phyloP scores from a whole-genome alignment of 2,797 vertebrate species.

The Hephaestus fuliginosus region DNA sequence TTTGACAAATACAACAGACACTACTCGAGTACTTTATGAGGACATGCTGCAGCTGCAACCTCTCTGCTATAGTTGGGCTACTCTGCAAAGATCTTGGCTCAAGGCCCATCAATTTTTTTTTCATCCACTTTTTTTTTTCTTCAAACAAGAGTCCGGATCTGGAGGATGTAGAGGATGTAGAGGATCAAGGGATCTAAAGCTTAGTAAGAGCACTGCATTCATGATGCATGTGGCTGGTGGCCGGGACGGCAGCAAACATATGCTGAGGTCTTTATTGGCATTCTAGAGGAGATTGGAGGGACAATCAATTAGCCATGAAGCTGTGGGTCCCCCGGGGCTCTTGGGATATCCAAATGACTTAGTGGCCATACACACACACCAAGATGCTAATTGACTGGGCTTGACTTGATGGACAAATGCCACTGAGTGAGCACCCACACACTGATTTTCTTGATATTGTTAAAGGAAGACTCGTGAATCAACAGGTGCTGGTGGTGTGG shows the following conservation, averaged over 20 bases:
- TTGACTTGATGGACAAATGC: slow-evolving; percentile 51
- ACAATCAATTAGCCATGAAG: slow-evolving; percentile 82
- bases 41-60: slow-evolving; percentile 63
- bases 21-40: slow-evolving; percentile 28
- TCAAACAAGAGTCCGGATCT: slow-evolving; percentile 75
- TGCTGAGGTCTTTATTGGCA: slow-evolving; percentile 80
- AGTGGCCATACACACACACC: slow-evolving; percentile 50
- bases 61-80: slow-evolving; percentile 58
- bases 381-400: slow-evolving; percentile 56
- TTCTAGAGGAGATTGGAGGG: slow-evolving; percentile 72
- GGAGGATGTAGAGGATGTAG: slow-evolving; percentile 79
- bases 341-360: slow-evolving; percentile 71
- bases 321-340: slow-evolving; percentile 67
- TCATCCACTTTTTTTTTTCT: slow-evolving; percentile 46
- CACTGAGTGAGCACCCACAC: slow-evolving; percentile 13
- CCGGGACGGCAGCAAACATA: slow-evolving; percentile 69
- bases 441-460: slow-evolving; percentile 3
- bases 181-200: slow-evolving; percentile 84
- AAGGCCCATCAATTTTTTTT: slow-evolving; percentile 60
- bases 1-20: slow-evolving; percentile 32
- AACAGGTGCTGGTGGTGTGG: slow-evolving; percentile 25
- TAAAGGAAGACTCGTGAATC: background rate
- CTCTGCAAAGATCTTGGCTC: slow-evolving; percentile 73
- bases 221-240: slow-evolving; percentile 71
- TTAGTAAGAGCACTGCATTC: slow-evolving; percentile 78